A percentile compares a stretch with the other conserved stretches of the same genome.
Conservation (phyloP, 1,140 invertebrate species). For the Zaprionus gabonicus region DNA sequence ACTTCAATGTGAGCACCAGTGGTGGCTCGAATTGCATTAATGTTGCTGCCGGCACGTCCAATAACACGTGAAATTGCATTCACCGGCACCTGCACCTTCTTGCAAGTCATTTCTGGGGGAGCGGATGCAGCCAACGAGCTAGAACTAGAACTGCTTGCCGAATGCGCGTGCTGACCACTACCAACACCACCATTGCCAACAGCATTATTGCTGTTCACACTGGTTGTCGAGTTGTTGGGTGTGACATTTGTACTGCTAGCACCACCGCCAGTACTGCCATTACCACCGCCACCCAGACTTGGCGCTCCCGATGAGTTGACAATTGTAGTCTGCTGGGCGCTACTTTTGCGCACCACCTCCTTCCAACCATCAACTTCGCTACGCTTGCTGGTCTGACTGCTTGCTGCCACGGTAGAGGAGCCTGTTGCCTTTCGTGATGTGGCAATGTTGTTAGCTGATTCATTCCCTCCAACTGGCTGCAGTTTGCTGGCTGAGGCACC, state of each 20-base stretch:
- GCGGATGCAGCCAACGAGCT: slow-evolving; percentile 35
- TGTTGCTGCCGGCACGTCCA: slow-evolving; percentile 97
- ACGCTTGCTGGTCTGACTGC: slow-evolving; percentile 49
- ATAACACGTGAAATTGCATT: slow-evolving; percentile 98
- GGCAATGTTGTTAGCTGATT: slow-evolving; percentile 57
- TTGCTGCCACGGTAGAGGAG: slow-evolving; percentile 12
- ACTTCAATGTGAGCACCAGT: slow-evolving; percentile 99
- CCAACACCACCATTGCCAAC: background rate
- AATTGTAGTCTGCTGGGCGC: slow-evolving; percentile 77
- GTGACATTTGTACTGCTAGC: slow-evolving; percentile 30
- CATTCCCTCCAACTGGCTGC: slow-evolving; percentile 44
- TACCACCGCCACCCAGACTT: background rate
- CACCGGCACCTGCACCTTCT: slow-evolving; percentile 96
- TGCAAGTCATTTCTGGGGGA: slow-evolving; percentile 84
- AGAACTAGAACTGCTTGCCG: slow-evolving; percentile 42
- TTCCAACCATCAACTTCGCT: slow-evolving; percentile 97
- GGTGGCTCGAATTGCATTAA: slow-evolving; percentile 97
- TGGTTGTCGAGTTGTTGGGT: slow-evolving; percentile 35
- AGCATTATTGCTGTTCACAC: slow-evolving; percentile 32
- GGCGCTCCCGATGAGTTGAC: background rate
- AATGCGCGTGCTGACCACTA: slow-evolving; percentile 48
- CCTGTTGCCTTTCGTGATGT: slow-evolving; percentile 17
- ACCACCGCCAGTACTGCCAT: background rate
- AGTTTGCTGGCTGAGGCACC: slow-evolving; percentile 34
- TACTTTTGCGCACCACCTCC: slow-evolving; percentile 95